Conservation (phyloP, 2,888 invertebrate genomes). For the Shargacucullia verbasci region DNA sequence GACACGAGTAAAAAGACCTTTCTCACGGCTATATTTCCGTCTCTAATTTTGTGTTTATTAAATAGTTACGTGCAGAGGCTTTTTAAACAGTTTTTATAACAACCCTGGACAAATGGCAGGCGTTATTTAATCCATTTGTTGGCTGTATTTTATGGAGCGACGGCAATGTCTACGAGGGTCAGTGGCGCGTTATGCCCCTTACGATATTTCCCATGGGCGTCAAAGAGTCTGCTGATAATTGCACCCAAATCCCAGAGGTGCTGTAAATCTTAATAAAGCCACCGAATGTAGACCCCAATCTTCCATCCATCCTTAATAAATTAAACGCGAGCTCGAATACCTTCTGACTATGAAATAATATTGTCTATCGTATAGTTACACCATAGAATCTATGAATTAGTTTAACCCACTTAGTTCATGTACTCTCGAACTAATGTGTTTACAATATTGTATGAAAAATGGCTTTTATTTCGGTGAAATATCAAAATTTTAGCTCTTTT, state of each 20-base stretch:
- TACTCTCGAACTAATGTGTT: conserved; percentile 24
- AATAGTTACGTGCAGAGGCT: too few species aligned
- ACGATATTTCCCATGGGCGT: conserved; percentile 77
- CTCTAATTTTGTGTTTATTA: conserved; percentile 20
- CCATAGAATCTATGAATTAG: conserved; percentile 55
- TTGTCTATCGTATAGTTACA: conserved; percentile 41
- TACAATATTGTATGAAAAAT: conserved; percentile 32
- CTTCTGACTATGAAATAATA: conserved; percentile 46
- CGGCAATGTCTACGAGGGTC: conserved; percentile 58
- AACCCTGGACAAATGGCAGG: conserved; percentile 10
- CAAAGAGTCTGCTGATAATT: conserved; percentile 73
- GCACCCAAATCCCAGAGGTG: conserved; percentile 73
- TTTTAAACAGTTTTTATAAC: conserved; percentile 8
- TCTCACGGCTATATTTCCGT: conserved; percentile 50
- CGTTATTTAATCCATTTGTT: conserved; percentile 44
- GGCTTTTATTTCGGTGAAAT: conserved; percentile 28
- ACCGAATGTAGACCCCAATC: conserved; percentile 64
- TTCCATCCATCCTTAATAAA: conserved; percentile 67
- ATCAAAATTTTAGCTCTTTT: conserved; percentile 10
- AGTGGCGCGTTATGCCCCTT: conserved; percentile 67
- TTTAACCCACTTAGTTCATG: conserved; percentile 46
- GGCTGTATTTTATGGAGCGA: conserved; percentile 57
- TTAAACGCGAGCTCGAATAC: conserved; percentile 62
- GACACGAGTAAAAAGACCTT: conserved; percentile 26
- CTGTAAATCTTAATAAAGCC: conserved; percentile 83